Percentiles rank a stretch among this genome's conserved stretches.
Evolutionary conservation across 2,797 vertebrate species (phyloP).

Genomic region (Melanotaenia trifasciata): DNA sequence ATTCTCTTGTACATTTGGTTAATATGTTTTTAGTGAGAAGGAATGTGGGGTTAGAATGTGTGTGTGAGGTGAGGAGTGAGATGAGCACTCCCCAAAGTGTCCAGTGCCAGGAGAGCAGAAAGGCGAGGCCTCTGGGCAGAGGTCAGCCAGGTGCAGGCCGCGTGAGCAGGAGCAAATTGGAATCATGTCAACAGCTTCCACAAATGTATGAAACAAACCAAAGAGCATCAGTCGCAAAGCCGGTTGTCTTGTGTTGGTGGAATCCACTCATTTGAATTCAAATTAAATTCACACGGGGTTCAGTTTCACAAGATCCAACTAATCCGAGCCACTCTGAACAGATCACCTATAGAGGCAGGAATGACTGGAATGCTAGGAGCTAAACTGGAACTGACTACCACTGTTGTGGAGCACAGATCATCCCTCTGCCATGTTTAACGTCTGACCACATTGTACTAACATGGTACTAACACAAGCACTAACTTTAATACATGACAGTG

Average conservation of each 20-base stretch:
- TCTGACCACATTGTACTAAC: conserved; percentile 61
- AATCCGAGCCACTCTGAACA: conserved; percentile 38
- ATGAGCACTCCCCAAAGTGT: conserved; percentile 54
- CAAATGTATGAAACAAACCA: conserved; percentile 46
- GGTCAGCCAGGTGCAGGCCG: conserved; percentile 65
- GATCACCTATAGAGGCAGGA: conserved; percentile 82
- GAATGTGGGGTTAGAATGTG: conserved; percentile 71
- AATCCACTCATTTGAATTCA: conserved; percentile 25
- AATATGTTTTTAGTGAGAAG: conserved; percentile 47
- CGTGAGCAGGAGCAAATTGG: conserved; percentile 36
- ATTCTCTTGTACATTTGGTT: conserved; percentile 62
- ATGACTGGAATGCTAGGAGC: conserved; percentile 76
- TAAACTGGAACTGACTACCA: conserved; percentile 30
- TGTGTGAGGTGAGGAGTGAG: conserved; percentile 54
- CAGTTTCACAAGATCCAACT: conserved; percentile 39
- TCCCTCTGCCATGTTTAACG: conserved; percentile 60
- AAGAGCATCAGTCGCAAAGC: conserved; percentile 27
- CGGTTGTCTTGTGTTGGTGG: conserved; percentile 27
- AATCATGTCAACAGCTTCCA: conserved; percentile 31
- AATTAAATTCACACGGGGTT: conserved; percentile 34
- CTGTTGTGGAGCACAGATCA: conserved; percentile 21
- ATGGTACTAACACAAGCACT: conserved; percentile 8
- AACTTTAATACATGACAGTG: conserved; percentile 55
- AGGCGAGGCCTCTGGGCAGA: conserved; percentile 43
- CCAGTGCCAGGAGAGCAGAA: conserved; percentile 28